These are phyloP conservation scores for Aurelia aurita DNA, from an alignment of 30 jellyfish, hydroid and myxozoan species.

Conservation along the genomic window DNA sequence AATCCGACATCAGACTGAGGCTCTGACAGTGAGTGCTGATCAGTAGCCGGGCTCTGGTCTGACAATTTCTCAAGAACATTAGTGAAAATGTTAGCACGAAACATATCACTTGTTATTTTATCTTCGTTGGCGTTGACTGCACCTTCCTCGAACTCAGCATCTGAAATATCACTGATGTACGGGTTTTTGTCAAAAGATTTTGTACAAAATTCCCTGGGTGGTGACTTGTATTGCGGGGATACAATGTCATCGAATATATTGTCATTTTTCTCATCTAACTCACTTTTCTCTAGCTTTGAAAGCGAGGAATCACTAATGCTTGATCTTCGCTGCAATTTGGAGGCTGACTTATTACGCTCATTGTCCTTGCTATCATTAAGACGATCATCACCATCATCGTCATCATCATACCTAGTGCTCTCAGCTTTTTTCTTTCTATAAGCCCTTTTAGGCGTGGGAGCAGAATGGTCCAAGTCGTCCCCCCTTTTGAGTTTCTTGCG, in stretches of 20 bases:
- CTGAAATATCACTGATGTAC: constrained; percentile 69
- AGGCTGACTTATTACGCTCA: no score
- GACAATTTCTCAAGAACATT: constrained; percentile 29
- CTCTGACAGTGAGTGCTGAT: background rate
- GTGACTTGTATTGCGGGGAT: no score
- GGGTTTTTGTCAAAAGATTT: constrained; percentile 48
- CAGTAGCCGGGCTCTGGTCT: background rate
- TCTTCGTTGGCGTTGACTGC: background rate
- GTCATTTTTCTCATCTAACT: no score
- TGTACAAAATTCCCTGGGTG: background rate
- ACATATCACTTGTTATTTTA: constrained; percentile 59
- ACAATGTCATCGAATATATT: no score
- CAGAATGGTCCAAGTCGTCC: background rate
- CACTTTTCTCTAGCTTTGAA: no score
- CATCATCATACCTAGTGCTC: background rate
- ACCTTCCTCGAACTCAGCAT: constrained; percentile 49
- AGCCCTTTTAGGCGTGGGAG: background rate
- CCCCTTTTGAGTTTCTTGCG: background rate
- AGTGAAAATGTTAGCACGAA: constrained; percentile 66
- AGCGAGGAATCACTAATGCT: no score
- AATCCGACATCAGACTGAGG: constrained; percentile 9
- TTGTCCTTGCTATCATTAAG: background rate
- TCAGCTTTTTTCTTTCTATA: background rate
- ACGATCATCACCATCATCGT: background rate
- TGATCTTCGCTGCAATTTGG: no score